phyloP scores from a whole-genome alignment of 2,888 invertebrate genomes.

The Hirudinaria manillensis region DNA sequence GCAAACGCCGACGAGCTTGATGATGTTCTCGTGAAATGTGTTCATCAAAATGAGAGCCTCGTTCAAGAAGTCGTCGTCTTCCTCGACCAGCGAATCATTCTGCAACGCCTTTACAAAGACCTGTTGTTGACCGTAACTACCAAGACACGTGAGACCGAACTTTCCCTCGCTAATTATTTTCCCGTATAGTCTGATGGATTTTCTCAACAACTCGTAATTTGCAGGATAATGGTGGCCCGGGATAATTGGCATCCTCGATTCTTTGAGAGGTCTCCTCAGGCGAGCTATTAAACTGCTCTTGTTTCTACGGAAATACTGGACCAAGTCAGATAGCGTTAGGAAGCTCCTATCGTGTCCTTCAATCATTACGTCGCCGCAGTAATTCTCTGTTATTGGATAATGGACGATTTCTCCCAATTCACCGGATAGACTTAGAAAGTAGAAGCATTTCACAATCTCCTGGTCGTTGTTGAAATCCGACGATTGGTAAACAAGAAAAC shows the following conservation, averaged over 20 bases:
- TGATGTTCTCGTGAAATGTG: constrained; percentile 39
- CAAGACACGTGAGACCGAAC: constrained; percentile 40
- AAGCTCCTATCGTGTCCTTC: constrained; percentile 41
- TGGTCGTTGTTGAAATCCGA: not conserved
- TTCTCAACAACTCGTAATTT: constrained; percentile 37
- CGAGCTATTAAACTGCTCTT: constrained; percentile 37
- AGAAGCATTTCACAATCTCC: constrained; percentile 29
- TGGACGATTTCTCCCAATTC: constrained; percentile 39
- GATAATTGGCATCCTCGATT: constrained; percentile 37
- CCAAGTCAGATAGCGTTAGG: constrained; percentile 39
- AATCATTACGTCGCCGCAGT: constrained; percentile 41
- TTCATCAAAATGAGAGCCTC: constrained; percentile 39
- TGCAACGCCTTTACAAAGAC: constrained; percentile 41
- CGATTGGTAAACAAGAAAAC: constrained; percentile 40
- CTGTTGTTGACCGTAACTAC: constrained; percentile 35
- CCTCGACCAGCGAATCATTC: constrained; percentile 34
- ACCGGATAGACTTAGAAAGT: constrained; percentile 39
- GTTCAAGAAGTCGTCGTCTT: constrained; percentile 42
- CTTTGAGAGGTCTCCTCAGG: constrained; percentile 39
- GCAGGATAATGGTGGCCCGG: constrained; percentile 40
- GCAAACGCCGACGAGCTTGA: constrained; percentile 39
- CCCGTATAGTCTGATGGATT: constrained; percentile 35
- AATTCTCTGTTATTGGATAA: constrained; percentile 40
- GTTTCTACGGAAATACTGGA: constrained; percentile 39
- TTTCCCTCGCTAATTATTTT: constrained; percentile 38